Evolutionary conservation across 2,113 vertebrate species (phyloP).

Genomic region (Rallus limicola): DNA sequence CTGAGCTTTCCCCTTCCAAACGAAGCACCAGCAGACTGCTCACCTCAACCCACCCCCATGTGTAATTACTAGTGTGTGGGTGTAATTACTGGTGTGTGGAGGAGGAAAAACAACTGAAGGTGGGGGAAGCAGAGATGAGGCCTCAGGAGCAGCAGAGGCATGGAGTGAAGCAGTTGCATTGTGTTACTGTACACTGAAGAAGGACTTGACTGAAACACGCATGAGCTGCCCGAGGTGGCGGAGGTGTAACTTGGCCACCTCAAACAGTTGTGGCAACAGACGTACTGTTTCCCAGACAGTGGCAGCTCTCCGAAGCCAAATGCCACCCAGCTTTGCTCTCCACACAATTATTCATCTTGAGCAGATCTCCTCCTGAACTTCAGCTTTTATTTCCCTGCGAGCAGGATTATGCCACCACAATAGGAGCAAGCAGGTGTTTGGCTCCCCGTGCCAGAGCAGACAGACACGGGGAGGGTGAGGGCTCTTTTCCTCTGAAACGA

Average conservation of each 20-base stretch:
- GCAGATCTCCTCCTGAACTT: background rate
- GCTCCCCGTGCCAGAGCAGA: background rate
- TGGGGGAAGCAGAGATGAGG: background rate
- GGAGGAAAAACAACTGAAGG: background rate
- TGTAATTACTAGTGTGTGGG: background rate
- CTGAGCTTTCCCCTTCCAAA: background rate
- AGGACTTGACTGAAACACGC: background rate
- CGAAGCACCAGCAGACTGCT: background rate
- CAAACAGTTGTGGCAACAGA: background rate
- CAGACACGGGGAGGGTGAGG: background rate
- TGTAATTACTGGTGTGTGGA: no score
- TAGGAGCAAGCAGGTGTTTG: background rate
- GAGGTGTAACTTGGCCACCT: background rate
- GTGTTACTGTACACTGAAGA: background rate
- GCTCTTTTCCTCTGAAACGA: background rate
- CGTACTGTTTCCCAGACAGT: background rate
- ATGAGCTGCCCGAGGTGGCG: background rate
- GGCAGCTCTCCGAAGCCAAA: background rate
- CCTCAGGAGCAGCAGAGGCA: background rate
- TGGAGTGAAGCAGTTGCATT: background rate
- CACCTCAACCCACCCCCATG: background rate
- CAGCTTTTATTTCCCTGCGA: background rate
- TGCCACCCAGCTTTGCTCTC: background rate
- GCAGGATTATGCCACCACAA: background rate
- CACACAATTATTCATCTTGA: background rate